Base-by-base conservation (phyloP, 30 jellyfish, hydroid and myxozoan genomes). In the Chrysaora quinquecirrha region DNA sequence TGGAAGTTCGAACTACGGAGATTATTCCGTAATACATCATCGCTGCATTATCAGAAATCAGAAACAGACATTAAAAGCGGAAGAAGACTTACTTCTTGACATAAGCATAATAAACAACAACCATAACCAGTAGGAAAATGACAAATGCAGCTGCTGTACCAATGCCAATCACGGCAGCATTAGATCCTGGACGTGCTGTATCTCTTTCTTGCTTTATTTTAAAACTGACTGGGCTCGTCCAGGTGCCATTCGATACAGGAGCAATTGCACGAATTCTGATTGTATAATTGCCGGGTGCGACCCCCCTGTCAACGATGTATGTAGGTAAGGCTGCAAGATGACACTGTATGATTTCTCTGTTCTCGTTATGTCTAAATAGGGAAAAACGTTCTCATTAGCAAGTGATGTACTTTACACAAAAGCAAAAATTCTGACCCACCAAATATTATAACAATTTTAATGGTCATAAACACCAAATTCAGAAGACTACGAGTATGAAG, bases 161-260 rank as follows among this genome's bases (percentile, higher is more conserved):
- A 46, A 83, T 76, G 24, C 95, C 95, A 19, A 81, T 84, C 11
- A 80, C 87, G 19, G 84, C 86, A 0, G 87, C 77, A 46, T 46
- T 31, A 54, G 56, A 50, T 4, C 27, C 73, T 48, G 65, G 67
- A 2, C 76, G 66, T 23, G n/a, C 30, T 0, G 61, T 10, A 1
- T 52, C 30, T 72, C 56, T 64, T 21, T 48, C 95, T 61, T 79
- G 84, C 29, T 62, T 81, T 22, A 94, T 71, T 23, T 43, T 64
- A 50, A 94, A 94, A 11, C 54, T 20, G 28, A 72, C 78, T 0
- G 73, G 81, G 12, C 70, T 71, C 16, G 96, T 69, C 97, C 97
- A 94, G 1, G 97, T 66, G 2, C 96, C 95, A 70, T 87, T 94
- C 11, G 95, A 96, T 24, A 96, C 97, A 43, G 99, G 99, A 46